phyloP scores from a whole-genome alignment of 2,113 vertebrate genomes.

The Phocoena sinus region DNA sequence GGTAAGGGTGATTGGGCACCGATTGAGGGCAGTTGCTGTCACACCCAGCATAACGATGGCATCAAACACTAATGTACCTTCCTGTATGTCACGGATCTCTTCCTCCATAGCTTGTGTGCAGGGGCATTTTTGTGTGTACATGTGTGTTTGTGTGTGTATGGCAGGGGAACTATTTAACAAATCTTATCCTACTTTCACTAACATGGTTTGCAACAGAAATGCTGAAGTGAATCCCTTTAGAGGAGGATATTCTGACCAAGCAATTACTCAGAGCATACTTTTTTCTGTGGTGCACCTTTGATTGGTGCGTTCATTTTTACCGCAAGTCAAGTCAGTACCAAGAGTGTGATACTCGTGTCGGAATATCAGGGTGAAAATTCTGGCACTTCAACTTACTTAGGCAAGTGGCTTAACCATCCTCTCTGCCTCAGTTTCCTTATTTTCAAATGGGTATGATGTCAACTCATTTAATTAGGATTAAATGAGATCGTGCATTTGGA shows the following conservation, averaged over 20 bases:
- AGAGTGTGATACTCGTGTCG: rapidly evolving
- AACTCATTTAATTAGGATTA: background rate
- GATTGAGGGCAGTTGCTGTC: background rate
- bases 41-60: background rate
- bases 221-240: background rate
- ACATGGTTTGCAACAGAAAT: background rate
- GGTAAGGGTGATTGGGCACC: background rate
- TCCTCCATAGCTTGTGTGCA: background rate
- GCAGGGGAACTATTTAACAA: too few species aligned
- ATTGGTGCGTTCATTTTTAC: background rate
- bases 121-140: background rate
- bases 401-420: background rate
- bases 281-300: rapidly evolving
- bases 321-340: too few species aligned
- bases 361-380: background rate
- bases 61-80: too few species aligned
- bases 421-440: background rate
- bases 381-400: background rate
- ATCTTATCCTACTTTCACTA: background rate
- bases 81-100: background rate
- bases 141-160: background rate
- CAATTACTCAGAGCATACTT: rapidly evolving
- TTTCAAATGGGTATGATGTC: background rate
- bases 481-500: background rate
- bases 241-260: background rate